Evolutionary conservation across 2,797 vertebrate genomes (phyloP).

Genomic region (Sebastes kiyomatsui): DNA sequence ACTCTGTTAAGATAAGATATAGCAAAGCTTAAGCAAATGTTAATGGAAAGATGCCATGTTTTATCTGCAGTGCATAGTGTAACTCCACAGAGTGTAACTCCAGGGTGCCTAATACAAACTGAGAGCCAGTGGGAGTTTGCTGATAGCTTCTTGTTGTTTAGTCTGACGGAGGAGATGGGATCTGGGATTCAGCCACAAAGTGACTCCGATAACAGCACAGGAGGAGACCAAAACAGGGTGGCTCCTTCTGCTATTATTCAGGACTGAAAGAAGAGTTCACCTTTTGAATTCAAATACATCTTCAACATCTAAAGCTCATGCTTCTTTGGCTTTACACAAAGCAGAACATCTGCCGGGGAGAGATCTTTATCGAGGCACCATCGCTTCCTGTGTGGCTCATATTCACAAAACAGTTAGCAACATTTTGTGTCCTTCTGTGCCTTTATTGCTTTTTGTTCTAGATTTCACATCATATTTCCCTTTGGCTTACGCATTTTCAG

Average conservation of each 20-base stretch:
- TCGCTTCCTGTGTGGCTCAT: conserved; percentile 72
- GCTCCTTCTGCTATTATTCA: conserved; percentile 65
- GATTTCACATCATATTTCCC: neutral
- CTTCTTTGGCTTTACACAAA: conserved; percentile 72
- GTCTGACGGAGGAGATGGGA: conserved; percentile 79
- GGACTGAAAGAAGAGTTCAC: conserved; percentile 37
- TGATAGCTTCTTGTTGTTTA: conserved; percentile 79
- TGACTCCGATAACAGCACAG: conserved; percentile 73
- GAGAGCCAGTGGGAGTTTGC: conserved; percentile 60
- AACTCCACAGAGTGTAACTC: conserved; percentile 42
- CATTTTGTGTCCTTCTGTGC: neutral
- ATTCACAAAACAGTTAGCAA: conserved; percentile 46
- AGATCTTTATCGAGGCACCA: conserved; percentile 79
- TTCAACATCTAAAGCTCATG: conserved; percentile 58
- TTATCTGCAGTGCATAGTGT: conserved; percentile 33
- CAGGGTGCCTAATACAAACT: conserved; percentile 70
- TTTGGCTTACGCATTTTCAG: neutral
- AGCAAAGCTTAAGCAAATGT: conserved; percentile 30
- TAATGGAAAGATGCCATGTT: conserved; percentile 44
- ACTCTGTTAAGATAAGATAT: neutral
- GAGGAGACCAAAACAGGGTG: conserved; percentile 74
- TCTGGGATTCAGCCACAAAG: conserved; percentile 64
- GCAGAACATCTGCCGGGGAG: conserved; percentile 67
- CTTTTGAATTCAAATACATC: conserved; percentile 69
- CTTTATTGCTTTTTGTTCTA: neutral